phyloP scores from a whole-genome alignment of 2,888 invertebrate genomes.

The Poecilus cupreus region DNA sequence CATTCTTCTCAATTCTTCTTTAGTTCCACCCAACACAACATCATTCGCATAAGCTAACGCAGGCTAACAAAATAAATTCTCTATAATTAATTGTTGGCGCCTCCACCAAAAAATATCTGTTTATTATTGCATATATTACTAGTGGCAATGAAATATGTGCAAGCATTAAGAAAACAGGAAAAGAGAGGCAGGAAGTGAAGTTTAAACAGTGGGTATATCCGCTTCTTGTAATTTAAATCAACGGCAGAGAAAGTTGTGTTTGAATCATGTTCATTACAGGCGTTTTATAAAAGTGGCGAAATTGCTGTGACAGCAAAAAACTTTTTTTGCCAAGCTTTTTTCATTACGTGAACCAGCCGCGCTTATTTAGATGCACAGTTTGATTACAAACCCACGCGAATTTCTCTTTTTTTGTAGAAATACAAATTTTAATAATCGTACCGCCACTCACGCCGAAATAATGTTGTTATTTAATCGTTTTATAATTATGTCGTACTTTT shows the following conservation, averaged over 20 bases:
- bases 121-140: too few relatives aligned
- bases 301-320: constrained; percentile 44
- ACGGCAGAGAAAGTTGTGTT: constrained; percentile 45
- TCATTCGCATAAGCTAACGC: too few relatives aligned
- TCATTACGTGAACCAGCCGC: constrained; percentile 36
- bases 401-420: constrained; percentile 19
- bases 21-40: too few relatives aligned
- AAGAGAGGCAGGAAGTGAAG: too few relatives aligned
- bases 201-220: too few relatives aligned
- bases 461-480: neutral
- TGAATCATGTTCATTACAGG: constrained; percentile 56
- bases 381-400: constrained; percentile 37
- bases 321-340: constrained; percentile 41
- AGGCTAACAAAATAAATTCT: too few relatives aligned
- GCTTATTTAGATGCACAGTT: constrained; percentile 55
- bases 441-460: neutral
- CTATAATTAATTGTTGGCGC: too few relatives aligned
- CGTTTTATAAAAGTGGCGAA: constrained; percentile 57
- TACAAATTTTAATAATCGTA: constrained; percentile 28
- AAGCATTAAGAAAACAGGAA: too few relatives aligned
- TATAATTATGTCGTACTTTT: constrained; percentile 6
- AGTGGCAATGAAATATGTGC: too few relatives aligned
- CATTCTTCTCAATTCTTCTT: too few relatives aligned
- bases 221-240: constrained; percentile 44
- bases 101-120: too few relatives aligned